phyloP scores from a whole-genome alignment of 2,797 vertebrate species.

The Onychomys torridus region DNA sequence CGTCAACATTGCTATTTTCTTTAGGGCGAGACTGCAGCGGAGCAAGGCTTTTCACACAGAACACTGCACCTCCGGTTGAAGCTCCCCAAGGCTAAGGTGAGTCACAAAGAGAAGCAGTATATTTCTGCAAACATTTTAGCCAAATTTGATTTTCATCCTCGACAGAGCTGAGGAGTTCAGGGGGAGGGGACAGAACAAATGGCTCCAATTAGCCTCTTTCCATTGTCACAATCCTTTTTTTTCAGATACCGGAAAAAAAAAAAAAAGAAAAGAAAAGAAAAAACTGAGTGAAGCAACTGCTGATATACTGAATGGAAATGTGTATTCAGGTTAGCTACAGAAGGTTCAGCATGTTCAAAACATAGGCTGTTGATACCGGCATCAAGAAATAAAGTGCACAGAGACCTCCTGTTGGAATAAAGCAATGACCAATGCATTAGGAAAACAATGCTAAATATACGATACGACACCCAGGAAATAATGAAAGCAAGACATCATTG shows the following conservation, averaged over 20 bases:
- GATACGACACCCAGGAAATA: background rate
- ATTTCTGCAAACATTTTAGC: background rate
- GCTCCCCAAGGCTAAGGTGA: background rate
- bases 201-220: background rate
- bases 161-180: background rate
- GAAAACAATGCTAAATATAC: background rate
- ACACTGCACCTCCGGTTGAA: background rate
- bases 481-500: background rate
- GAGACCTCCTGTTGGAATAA: slow-evolving; percentile 9
- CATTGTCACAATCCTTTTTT: background rate
- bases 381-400: background rate
- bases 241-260: background rate
- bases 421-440: background rate
- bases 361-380: background rate
- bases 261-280: background rate
- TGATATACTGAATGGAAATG: background rate
- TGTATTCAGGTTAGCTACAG: background rate
- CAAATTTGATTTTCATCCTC: slow-evolving; percentile 11
- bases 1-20: background rate
- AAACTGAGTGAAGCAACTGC: background rate
- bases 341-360: background rate
- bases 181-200: background rate
- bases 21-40: background rate
- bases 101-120: background rate
- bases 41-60: background rate